These are phyloP conservation scores for Polymixis lichenea DNA, from an alignment of 2,888 invertebrate genomes.

Conservation along the genomic window DNA sequence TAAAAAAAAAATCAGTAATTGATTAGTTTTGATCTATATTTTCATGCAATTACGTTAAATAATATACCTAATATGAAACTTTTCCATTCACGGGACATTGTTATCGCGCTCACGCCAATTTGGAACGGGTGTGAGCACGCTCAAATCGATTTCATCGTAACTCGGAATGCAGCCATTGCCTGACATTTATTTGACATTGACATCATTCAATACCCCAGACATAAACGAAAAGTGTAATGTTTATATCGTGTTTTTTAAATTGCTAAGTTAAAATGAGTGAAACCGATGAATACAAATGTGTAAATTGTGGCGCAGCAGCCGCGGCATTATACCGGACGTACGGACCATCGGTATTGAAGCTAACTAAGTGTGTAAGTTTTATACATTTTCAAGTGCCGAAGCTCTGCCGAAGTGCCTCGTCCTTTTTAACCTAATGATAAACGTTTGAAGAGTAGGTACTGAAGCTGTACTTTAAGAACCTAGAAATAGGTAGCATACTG, in stretches of 20 bases:
- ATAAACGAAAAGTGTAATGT: not conserved
- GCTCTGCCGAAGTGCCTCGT: not conserved
- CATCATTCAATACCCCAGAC: no score
- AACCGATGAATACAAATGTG: constrained; percentile 87
- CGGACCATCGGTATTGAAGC: constrained; percentile 93
- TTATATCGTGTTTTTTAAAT: constrained; percentile 5
- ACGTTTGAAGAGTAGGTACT: not conserved
- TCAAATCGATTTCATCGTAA: no score
- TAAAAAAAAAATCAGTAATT: no score
- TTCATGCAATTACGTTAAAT: no score
- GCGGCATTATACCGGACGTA: constrained; percentile 92
- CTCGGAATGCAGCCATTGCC: no score
- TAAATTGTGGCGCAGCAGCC: constrained; percentile 92
- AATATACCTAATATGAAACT: no score
- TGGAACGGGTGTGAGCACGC: no score
- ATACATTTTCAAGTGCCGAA: not conserved
- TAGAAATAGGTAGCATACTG: no score
- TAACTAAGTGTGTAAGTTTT: constrained; percentile 93
- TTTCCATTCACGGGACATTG: no score
- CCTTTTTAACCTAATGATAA: not conserved
- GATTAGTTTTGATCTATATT: no score
- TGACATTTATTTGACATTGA: no score
- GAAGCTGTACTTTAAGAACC: not conserved
- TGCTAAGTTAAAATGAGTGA: constrained; percentile 64
- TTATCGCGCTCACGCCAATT: no score